A percentile compares a stretch with the other conserved stretches of the same genome.
Conservation (phyloP, 2,888 invertebrate species). For the Lochmaea capreae region DNA sequence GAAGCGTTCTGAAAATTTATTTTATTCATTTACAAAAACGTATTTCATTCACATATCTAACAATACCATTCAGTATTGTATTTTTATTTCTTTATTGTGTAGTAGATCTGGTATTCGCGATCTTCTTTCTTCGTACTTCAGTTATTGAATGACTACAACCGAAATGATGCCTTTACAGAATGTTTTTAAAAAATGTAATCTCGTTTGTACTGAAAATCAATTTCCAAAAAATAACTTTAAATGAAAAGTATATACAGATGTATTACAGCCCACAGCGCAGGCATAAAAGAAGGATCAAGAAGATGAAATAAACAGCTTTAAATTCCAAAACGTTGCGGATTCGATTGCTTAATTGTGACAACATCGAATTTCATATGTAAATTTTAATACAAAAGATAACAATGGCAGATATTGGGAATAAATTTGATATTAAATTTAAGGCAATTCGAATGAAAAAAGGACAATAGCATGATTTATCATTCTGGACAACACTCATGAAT, state of each 20-base stretch:
- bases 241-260: slow-evolving; percentile 3
- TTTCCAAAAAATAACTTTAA: not conserved
- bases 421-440: not conserved
- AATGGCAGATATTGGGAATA: not conserved
- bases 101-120: not conserved
- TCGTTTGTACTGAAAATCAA: not conserved
- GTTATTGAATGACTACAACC: not conserved
- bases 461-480: no score
- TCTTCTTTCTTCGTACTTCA: not conserved
- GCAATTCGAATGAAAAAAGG: not conserved
- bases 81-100: not conserved
- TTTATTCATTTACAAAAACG: no score
- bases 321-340: not conserved
- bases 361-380: not conserved
- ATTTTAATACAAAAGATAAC: not conserved
- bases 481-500: no score
- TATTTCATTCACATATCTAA: not conserved
- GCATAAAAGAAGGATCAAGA: not conserved
- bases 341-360: not conserved
- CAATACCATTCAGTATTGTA: not conserved
- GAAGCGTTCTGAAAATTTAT: no score
- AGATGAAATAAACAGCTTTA: not conserved
- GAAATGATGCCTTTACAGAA: not conserved
- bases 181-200: not conserved
- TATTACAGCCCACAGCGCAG: not conserved